Evolutionary conservation across 2,113 vertebrate species (phyloP).

Genomic region (Myrmecophaga tridactyla): DNA sequence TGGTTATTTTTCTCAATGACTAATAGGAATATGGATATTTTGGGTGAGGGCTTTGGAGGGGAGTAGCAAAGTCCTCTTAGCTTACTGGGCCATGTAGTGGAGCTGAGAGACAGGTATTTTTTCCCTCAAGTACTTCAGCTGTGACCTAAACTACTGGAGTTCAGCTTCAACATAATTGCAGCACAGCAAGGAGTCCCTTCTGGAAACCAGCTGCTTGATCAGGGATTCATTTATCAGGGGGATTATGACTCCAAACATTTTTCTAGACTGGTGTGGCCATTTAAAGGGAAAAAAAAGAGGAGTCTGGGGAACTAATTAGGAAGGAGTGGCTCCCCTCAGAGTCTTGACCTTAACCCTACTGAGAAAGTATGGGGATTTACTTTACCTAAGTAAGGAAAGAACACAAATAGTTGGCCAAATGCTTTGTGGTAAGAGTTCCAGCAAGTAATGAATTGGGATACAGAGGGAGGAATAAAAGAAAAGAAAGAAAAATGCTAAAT

Average conservation of each 20-base stretch:
- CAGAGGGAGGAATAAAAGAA: neutral
- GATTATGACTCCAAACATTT: slow-evolving; percentile 77
- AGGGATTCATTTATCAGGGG: slow-evolving; percentile 76
- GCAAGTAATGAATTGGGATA: slow-evolving; percentile 32
- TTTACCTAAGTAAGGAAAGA: slow-evolving; percentile 72
- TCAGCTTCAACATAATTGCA: slow-evolving; percentile 41
- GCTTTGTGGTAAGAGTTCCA: slow-evolving; percentile 47
- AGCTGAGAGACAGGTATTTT: slow-evolving; percentile 34
- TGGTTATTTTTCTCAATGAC: slow-evolving; percentile 32
- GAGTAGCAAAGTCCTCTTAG: neutral
- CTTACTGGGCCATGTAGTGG: neutral
- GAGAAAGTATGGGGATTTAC: slow-evolving; percentile 74
- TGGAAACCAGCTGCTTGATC: slow-evolving; percentile 73
- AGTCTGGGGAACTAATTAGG: slow-evolving; percentile 79
- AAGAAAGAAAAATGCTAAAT: neutral
- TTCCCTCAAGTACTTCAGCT: slow-evolving; percentile 11
- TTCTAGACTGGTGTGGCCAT: slow-evolving; percentile 71
- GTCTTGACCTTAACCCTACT: slow-evolving; percentile 76
- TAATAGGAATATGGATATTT: neutral
- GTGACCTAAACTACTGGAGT: slow-evolving; percentile 64
- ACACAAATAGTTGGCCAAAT: slow-evolving; percentile 69
- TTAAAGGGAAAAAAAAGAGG: slow-evolving; percentile 53
- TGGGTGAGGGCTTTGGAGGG: neutral
- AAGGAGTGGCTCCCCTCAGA: slow-evolving; percentile 71
- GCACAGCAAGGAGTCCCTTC: slow-evolving; percentile 67